These are phyloP conservation scores for Andricus quercusramuli DNA, from an alignment of 2,888 invertebrate species.

Conservation along the genomic window DNA sequence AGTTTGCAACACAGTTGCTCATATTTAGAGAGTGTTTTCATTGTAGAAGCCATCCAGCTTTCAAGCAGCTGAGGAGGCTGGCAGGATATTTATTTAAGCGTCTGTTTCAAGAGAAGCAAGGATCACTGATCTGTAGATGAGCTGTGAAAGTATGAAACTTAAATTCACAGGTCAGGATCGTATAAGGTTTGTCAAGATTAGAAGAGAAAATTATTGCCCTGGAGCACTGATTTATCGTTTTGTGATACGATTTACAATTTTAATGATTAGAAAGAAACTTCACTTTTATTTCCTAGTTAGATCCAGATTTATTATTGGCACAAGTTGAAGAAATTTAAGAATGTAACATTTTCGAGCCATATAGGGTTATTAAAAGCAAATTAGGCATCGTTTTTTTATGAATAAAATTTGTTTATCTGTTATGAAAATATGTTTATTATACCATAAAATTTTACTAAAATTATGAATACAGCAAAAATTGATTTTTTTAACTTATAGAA, in stretches of 20 bases:
- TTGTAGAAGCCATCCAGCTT: neutral
- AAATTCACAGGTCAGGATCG: neutral
- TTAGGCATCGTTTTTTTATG: too few relatives aligned
- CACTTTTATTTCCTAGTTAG: neutral
- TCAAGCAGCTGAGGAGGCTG: neutral
- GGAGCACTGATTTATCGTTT: neutral
- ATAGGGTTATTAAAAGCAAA: too few relatives aligned
- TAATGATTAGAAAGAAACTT: too few relatives aligned
- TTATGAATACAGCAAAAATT: too few relatives aligned
- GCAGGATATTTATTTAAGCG: neutral
- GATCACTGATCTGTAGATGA: slow-evolving; percentile 1
- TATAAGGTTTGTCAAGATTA: neutral
- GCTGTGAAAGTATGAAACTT: neutral
- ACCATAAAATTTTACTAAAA: too few relatives aligned
- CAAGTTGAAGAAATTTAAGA: too few relatives aligned
- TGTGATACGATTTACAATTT: neutral
- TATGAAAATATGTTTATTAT: too few relatives aligned
- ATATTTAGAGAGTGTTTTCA: neutral
- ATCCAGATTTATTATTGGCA: neutral
- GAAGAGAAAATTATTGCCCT: neutral
- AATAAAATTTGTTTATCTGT: too few relatives aligned
- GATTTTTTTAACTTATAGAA: too few relatives aligned
- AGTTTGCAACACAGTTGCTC: neutral
- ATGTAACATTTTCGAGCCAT: too few relatives aligned
- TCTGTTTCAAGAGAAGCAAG: neutral